phyloP scores from a whole-genome alignment of 2,888 invertebrate genomes.

The Syritta pipiens region DNA sequence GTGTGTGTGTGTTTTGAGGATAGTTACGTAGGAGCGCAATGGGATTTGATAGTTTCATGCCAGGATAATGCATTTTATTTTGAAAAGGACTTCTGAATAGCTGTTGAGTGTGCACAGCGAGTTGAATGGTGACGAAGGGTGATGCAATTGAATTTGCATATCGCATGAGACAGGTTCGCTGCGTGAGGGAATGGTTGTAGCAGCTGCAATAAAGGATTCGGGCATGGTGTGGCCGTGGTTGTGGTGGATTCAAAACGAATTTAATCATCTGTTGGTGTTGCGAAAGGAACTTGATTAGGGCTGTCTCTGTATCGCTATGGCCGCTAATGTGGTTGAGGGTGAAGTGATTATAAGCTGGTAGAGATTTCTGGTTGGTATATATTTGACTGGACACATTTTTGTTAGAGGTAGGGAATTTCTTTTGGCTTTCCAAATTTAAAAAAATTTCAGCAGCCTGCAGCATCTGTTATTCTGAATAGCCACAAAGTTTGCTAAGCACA shows the following conservation, averaged over 20 bases:
- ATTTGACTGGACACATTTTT: too few species aligned
- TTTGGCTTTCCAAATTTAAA: too few species aligned
- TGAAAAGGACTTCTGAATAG: constrained; percentile 42
- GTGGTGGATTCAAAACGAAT: constrained; percentile 15
- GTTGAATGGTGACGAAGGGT: background rate
- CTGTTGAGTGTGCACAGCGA: background rate
- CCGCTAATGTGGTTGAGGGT: too few species aligned
- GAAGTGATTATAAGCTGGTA: too few species aligned
- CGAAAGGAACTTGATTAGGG: constrained; percentile 16
- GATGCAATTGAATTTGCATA: constrained; percentile 49
- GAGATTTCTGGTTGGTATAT: too few species aligned
- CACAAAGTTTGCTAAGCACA: too few species aligned
- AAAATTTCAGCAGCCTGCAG: too few species aligned
- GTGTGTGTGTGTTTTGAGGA: constrained; percentile 5
- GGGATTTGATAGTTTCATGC: constrained; percentile 42
- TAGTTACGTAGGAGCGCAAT: constrained; percentile 29
- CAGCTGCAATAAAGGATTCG: constrained; percentile 5
- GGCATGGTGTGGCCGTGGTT: background rate
- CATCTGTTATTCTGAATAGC: too few species aligned
- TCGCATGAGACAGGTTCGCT: constrained; percentile 46
- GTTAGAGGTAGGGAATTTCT: too few species aligned
- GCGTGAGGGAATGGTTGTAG: constrained; percentile 5
- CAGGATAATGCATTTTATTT: constrained; percentile 42
- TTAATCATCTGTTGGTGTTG: constrained; percentile 21
- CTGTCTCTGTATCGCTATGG: too few species aligned